Conservation (phyloP, 2,113 vertebrate species). For the Potamarius usumacintae region DNA sequence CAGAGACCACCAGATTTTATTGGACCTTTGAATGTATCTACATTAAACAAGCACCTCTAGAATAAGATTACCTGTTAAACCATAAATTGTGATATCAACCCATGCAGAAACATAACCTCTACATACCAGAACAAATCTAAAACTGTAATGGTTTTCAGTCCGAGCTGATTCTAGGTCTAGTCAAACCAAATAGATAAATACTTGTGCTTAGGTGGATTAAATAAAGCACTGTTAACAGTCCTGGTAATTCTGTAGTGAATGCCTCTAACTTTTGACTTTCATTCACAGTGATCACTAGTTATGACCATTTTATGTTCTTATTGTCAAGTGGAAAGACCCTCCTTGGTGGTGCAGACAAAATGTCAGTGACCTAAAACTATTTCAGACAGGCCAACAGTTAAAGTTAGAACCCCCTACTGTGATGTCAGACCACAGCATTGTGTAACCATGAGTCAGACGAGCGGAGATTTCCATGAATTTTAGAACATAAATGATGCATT, state of each 20-base stretch:
- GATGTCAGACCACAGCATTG: not conserved
- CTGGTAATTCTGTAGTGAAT: not conserved
- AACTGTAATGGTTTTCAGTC: not conserved
- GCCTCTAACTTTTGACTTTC: not conserved
- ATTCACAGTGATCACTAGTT: not conserved
- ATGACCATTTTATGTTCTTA: conserved; percentile 9
- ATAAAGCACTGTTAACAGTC: not conserved
- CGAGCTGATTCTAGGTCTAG: not conserved
- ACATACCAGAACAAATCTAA: not conserved
- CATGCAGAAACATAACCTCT: not conserved
- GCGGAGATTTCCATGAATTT: not conserved
- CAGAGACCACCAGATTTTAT: not conserved
- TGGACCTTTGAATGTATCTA: not conserved
- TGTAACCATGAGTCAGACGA: not conserved
- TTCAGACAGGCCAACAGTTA: conserved; percentile 7
- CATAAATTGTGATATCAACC: not conserved
- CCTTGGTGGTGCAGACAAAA: conserved; percentile 10
- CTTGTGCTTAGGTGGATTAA: not conserved
- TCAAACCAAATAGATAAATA: not conserved
- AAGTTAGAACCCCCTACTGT: not conserved
- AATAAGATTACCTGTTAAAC: not conserved
- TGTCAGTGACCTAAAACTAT: not conserved
- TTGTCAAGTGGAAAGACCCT: not conserved
- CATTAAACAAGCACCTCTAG: not conserved
- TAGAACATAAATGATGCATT: not conserved